Evolutionary conservation across 2,113 vertebrate genomes (phyloP), one percentile per base, ranked within the genome.

Genomic region (Tauraco erythrolophus): DNA sequence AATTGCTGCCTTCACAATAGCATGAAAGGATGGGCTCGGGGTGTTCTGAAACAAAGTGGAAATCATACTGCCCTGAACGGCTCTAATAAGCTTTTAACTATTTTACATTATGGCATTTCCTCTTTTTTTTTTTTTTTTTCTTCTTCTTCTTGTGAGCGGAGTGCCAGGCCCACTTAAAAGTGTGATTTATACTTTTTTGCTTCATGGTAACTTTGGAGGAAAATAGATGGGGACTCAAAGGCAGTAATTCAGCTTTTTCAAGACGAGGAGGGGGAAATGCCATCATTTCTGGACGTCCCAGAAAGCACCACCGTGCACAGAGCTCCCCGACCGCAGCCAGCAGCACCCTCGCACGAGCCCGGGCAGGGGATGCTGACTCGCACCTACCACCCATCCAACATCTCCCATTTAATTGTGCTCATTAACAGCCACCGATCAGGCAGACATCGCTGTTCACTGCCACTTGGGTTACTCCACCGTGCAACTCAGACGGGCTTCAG

Each of bases 61-160:
- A 99, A 99, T 99, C 99, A 99, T 98, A 98, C 98, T 98, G 98
- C 98, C 99, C 98, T 98, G 98, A 99, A 99, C 97, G 96, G 98
- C 97, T 99, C 99, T 99, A 99, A 99, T 99, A 99, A 99, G 99
- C 99, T 99, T 99, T 99, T 99, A 99, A 99, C 98, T 99, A 98
- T 99, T 98, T 99, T 98, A 98, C 98, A 98, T 99, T 98, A 98
- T 96, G 98, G 98, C 97, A 95, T 98, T 98, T 95, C 98, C 92
- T 84, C 97, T 70, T 97, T 97, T 97, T 97, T 91, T 93, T 94
- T 58, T n/a, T 58, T 51, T 30, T 45, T 35, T 78, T 94, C 6
- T 54, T 7, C 25, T 94, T 88, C 92, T 98, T 69, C 95, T 97
- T 97, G 97, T 98, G 98, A 98, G 98, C 96, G n/a, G 66, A 95